Evolutionary conservation across 2,888 invertebrate species (phyloP).

Genomic region (Lordiphosa andalusiaca): DNA sequence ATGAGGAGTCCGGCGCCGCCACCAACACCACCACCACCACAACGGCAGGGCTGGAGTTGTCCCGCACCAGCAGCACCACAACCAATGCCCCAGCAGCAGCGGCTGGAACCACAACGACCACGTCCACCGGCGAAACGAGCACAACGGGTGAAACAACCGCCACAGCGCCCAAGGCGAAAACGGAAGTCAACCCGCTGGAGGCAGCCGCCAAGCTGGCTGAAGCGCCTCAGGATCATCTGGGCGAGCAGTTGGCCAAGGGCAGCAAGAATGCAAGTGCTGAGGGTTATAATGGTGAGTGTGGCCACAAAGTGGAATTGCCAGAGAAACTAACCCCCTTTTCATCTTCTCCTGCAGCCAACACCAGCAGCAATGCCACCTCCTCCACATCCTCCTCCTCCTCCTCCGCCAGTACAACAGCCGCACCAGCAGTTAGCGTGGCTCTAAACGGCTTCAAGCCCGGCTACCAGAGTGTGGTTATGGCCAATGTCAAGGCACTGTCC

Average conservation of each 20-base stretch:
- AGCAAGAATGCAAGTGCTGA: slow-evolving; percentile 30
- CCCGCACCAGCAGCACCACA: background rate
- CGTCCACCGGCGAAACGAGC: slow-evolving; percentile 28
- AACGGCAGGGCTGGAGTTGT: background rate
- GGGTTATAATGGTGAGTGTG: slow-evolving; percentile 13
- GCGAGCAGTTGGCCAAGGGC: slow-evolving; percentile 32
- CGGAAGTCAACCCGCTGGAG: slow-evolving; percentile 10
- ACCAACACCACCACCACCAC: background rate
- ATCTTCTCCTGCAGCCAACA: slow-evolving; percentile 1
- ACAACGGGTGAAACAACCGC: slow-evolving; percentile 33
- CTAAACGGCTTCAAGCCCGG: slow-evolving; percentile 66
- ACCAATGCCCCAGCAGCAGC: background rate
- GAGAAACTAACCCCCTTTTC: background rate
- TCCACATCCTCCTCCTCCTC: slow-evolving; percentile 30
- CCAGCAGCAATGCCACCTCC: slow-evolving; percentile 29
- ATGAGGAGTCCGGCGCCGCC: slow-evolving; percentile 3
- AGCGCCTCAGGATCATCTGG: slow-evolving; percentile 2
- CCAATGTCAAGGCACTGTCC: slow-evolving; percentile 42
- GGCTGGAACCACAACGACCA: slow-evolving; percentile 6
- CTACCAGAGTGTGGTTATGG: slow-evolving; percentile 62
- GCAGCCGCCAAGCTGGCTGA: slow-evolving; percentile 20
- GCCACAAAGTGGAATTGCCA: too few species aligned
- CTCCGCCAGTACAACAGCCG: slow-evolving; percentile 36
- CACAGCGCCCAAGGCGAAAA: slow-evolving; percentile 26
- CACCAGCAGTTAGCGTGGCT: slow-evolving; percentile 44